phyloP scores from a whole-genome alignment of 2,888 invertebrate genomes.

The Byasa hedistus region DNA sequence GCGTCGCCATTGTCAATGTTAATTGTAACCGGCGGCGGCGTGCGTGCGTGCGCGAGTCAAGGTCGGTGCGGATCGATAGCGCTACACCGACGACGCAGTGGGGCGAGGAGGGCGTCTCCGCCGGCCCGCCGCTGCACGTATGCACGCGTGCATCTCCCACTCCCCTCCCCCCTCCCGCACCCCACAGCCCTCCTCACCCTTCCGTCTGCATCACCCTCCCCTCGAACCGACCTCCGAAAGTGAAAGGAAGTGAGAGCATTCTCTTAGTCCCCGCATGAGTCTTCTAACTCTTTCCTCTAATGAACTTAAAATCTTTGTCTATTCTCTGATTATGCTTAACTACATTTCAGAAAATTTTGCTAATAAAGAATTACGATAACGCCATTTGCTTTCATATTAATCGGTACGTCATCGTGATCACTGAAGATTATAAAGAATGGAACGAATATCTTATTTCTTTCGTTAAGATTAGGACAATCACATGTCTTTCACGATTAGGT shows the following conservation, averaged over 20 bases:
- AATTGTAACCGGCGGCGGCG: constrained; percentile 62
- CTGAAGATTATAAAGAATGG: no score
- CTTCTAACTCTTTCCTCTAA: not conserved
- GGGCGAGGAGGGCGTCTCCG: constrained; percentile 37
- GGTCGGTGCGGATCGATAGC: constrained; percentile 70
- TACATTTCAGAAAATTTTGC: not conserved
- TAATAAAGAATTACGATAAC: not conserved
- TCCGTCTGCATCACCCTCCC: no score
- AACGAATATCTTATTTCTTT: no score
- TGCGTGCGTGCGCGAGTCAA: constrained; percentile 66
- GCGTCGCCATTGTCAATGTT: constrained; percentile 69
- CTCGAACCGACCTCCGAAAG: constrained; percentile 48
- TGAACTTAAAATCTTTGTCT: not conserved
- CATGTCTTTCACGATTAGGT: not conserved
- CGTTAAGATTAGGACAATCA: not conserved
- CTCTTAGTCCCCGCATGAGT: constrained; percentile 36
- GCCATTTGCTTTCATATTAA: no score
- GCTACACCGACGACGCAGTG: constrained; percentile 44
- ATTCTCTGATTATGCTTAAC: not conserved
- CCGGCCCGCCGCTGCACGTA: constrained; percentile 44
- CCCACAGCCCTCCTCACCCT: no score
- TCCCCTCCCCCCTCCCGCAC: constrained; percentile 42
- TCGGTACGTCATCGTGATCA: no score
- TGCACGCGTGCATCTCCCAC: constrained; percentile 55
- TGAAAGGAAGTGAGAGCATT: constrained; percentile 73